These are phyloP conservation scores for Drosophila yakuba DNA, from an alignment of 1,140 invertebrate genomes.

Conservation along the genomic window DNA sequence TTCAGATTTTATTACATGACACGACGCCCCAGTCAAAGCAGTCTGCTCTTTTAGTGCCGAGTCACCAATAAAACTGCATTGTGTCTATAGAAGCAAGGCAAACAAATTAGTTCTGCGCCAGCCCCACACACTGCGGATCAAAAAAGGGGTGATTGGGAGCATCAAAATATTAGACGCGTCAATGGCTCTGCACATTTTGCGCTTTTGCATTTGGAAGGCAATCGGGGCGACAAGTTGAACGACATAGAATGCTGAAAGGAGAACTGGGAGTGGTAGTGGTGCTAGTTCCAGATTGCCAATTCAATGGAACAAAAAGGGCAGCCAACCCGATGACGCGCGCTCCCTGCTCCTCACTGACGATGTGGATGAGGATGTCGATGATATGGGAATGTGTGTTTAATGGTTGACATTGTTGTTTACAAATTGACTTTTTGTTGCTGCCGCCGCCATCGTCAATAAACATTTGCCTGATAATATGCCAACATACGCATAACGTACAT, in stretches of 20 bases:
- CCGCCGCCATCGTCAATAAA: conserved; percentile 51
- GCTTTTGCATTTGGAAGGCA: conserved; percentile 46
- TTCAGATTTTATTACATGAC: conserved; percentile 20
- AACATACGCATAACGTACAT: conserved; percentile 71
- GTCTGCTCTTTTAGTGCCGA: conserved; percentile 34
- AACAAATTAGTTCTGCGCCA: conserved; percentile 67
- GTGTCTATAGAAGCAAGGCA: conserved; percentile 40
- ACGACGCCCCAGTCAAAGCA: background rate
- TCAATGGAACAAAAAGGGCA: conserved; percentile 65
- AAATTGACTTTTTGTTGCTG: conserved; percentile 65
- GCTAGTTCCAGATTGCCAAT: conserved; percentile 34
- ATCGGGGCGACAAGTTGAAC: conserved; percentile 47
- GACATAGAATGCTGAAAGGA: conserved; percentile 22
- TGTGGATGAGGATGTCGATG: conserved; percentile 22
- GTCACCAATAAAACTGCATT: conserved; percentile 67
- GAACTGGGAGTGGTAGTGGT: background rate
- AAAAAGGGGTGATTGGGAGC: conserved; percentile 10
- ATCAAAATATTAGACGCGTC: conserved; percentile 77
- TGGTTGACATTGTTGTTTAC: conserved; percentile 70
- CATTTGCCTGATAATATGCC: conserved; percentile 73
- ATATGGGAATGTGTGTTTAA: conserved; percentile 61
- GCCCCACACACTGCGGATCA: conserved; percentile 8
- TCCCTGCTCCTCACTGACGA: conserved; percentile 2
- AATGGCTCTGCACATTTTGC: conserved; percentile 66
- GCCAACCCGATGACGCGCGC: conserved; percentile 42